Evolutionary conservation across 2,113 vertebrate genomes (phyloP).

Genomic region (Mobula birostris): DNA sequence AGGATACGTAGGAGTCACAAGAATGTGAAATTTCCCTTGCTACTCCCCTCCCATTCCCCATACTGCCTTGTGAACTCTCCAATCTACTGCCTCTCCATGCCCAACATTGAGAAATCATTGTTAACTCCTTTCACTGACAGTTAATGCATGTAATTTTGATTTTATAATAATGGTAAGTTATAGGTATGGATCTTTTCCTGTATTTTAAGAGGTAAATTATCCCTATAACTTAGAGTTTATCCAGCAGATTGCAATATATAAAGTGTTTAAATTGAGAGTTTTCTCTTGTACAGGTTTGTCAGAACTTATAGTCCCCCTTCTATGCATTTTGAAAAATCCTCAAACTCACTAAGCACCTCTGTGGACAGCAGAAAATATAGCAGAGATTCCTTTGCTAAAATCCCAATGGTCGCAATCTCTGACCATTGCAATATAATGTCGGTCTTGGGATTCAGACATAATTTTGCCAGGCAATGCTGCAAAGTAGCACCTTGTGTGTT

Average conservation of each 20-base stretch:
- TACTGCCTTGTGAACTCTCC: background rate
- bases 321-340: background rate
- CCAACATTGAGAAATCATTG: background rate
- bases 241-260: background rate
- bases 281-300: background rate
- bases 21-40: background rate
- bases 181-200: background rate
- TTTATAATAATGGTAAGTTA: background rate
- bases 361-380: background rate
- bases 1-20: background rate
- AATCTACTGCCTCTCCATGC: background rate
- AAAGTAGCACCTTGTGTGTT: background rate
- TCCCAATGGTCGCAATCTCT: background rate
- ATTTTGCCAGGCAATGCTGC: background rate
- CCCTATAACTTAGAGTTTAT: background rate
- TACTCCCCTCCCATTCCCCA: background rate
- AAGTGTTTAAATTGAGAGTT: background rate
- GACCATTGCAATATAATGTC: background rate
- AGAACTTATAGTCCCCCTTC: background rate
- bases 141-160: background rate
- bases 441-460: background rate
- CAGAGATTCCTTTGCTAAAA: background rate
- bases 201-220: background rate
- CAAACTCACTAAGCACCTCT: background rate
- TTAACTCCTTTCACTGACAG: background rate